These are phyloP conservation scores for Delphinapterus leucas DNA, from an alignment of 2,113 vertebrate species.

Conservation along the genomic window DNA sequence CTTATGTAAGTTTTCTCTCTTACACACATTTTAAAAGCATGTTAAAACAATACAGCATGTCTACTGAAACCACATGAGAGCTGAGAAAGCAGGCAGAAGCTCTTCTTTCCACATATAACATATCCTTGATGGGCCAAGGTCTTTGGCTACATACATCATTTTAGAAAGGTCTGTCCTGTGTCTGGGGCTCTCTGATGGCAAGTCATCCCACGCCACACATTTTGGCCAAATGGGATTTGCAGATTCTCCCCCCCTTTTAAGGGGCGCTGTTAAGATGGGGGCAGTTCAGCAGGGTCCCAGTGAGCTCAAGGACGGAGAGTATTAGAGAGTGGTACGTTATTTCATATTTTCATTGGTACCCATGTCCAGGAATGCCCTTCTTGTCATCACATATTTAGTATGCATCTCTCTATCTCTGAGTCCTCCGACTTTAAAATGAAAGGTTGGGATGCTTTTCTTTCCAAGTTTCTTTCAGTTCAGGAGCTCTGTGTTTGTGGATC, in stretches of 20 bases:
- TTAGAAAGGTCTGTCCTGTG: not conserved
- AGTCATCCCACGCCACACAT: not conserved
- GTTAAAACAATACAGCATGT: conserved; percentile 44
- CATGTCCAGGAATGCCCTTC: accelerated
- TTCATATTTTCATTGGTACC: accelerated
- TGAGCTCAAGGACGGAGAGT: not conserved
- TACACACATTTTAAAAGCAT: conserved; percentile 51
- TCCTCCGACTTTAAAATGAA: not conserved
- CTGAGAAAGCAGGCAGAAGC: not conserved
- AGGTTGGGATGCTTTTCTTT: not conserved
- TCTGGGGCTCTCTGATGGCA: not conserved
- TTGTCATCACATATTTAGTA: accelerated
- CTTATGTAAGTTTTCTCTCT: conserved; percentile 53
- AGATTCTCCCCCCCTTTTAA: not conserved
- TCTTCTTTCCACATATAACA: accelerated
- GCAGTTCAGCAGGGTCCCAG: not conserved
- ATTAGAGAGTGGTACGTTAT: accelerated
- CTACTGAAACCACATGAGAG: not conserved
- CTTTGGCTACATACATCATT: too few relatives aligned
- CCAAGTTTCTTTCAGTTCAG: not conserved
- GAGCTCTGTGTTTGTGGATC: not conserved
- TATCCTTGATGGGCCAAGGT: not conserved
- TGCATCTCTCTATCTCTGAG: not conserved
- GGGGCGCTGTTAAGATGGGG: not conserved
- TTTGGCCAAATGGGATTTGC: not conserved